Evolutionary conservation across 2,113 vertebrate genomes (phyloP).

Genomic region (Xyrauchen texanus): DNA sequence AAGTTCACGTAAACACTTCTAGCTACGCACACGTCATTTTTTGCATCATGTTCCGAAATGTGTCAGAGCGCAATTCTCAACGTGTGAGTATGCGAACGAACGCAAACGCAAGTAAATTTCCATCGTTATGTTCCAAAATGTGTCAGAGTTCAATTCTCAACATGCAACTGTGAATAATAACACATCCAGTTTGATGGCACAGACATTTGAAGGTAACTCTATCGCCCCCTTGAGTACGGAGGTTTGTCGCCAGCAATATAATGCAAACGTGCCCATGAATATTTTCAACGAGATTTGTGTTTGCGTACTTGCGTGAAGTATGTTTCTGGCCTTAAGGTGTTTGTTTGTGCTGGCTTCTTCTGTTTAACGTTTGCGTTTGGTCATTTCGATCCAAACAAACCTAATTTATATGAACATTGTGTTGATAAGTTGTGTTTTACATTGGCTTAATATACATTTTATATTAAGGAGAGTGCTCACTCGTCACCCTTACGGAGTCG

Average conservation of each 20-base stretch:
- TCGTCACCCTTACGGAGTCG: constrained; percentile 3
- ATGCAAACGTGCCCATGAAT: neutral
- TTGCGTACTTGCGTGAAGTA: neutral
- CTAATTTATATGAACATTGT: constrained; percentile 92
- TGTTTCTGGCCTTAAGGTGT: constrained; percentile 38
- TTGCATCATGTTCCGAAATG: too few relatives aligned
- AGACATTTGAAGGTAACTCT: neutral
- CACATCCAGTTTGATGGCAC: neutral
- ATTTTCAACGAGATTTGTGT: neutral
- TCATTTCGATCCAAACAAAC: constrained; percentile 63
- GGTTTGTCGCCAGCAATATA: too few relatives aligned
- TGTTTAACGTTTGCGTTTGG: constrained; percentile 78
- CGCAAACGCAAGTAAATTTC: too few relatives aligned
- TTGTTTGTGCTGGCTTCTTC: constrained; percentile 96
- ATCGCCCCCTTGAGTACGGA: too few relatives aligned
- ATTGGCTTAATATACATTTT: constrained; percentile 71
- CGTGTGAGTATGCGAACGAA: too few relatives aligned
- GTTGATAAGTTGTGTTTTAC: constrained; percentile 67
- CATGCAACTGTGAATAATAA: neutral
- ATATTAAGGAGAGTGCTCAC: constrained; percentile 60
- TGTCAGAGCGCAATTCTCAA: too few relatives aligned
- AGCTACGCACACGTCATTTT: too few relatives aligned
- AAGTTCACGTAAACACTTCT: too few relatives aligned
- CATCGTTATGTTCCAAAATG: too few relatives aligned
- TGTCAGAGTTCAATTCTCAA: too few relatives aligned